phyloP scores from a whole-genome alignment of 1,140 invertebrate genomes.

The Cepaea nemoralis region DNA sequence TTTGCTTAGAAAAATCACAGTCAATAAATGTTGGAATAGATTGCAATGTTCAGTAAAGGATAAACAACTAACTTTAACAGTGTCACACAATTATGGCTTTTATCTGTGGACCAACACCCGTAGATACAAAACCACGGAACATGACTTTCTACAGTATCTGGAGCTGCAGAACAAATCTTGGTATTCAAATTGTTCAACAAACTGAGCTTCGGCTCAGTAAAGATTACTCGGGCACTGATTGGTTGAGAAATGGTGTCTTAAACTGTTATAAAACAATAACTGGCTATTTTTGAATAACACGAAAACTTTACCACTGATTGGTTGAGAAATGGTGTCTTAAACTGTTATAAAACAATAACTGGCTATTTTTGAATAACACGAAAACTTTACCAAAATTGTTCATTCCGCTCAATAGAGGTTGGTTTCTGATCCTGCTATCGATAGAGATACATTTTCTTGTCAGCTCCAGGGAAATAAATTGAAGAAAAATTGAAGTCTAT shows the following conservation, averaged over 20 bases:
- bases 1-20: too few relatives aligned
- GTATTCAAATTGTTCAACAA: too few relatives aligned
- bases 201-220: too few relatives aligned
- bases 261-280: neutral
- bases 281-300: neutral
- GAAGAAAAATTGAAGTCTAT: neutral
- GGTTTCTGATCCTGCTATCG: neutral
- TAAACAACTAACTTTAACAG: too few relatives aligned
- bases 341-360: neutral
- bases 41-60: too few relatives aligned
- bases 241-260: neutral
- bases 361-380: neutral
- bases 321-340: neutral
- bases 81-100: too few relatives aligned
- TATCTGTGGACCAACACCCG: too few relatives aligned
- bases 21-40: too few relatives aligned
- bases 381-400: neutral
- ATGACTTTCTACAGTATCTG: too few relatives aligned
- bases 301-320: neutral
- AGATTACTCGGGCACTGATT: too few relatives aligned
- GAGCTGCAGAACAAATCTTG: too few relatives aligned
- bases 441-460: neutral
- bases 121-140: too few relatives aligned
- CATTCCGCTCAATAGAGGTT: neutral
- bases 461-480: neutral